These are phyloP conservation scores for Suricata suricatta DNA, from an alignment of 2,113 vertebrate species.

Conservation along the genomic window DNA sequence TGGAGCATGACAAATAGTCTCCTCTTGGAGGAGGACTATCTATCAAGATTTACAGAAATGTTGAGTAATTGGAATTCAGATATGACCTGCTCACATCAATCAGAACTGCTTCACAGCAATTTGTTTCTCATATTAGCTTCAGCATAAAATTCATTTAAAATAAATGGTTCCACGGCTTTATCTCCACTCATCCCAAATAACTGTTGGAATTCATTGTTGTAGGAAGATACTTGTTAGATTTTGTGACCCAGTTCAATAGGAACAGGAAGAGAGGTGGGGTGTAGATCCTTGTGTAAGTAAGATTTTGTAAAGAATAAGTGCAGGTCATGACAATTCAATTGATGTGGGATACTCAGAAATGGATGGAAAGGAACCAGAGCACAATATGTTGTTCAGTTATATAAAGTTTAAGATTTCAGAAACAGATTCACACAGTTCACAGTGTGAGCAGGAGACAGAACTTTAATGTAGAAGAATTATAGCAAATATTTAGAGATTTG, in stretches of 20 bases:
- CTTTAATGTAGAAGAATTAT: not conserved
- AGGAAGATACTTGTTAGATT: not conserved
- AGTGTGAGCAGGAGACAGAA: not conserved
- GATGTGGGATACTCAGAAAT: not conserved
- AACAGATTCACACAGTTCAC: not conserved
- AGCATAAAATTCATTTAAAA: not conserved
- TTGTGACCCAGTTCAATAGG: not conserved
- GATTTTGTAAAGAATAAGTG: not conserved
- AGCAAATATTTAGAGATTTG: not conserved
- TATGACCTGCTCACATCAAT: not conserved
- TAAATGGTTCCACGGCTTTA: not conserved
- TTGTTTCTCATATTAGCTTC: not conserved
- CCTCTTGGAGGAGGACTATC: not conserved
- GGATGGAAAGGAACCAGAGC: not conserved
- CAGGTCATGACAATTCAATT: not conserved
- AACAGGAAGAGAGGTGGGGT: not conserved
- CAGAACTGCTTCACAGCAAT: not conserved
- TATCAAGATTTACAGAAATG: not conserved
- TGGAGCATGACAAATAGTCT: not conserved
- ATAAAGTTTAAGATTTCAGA: not conserved
- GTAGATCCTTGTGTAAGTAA: not conserved
- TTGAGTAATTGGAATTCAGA: not conserved
- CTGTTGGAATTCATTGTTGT: not conserved
- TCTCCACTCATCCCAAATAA: not conserved
- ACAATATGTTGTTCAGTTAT: not conserved